Evolutionary conservation across 2,113 vertebrate genomes (phyloP), one percentile per base, ranked within the genome.

Genomic region (Donacobius atricapilla): DNA sequence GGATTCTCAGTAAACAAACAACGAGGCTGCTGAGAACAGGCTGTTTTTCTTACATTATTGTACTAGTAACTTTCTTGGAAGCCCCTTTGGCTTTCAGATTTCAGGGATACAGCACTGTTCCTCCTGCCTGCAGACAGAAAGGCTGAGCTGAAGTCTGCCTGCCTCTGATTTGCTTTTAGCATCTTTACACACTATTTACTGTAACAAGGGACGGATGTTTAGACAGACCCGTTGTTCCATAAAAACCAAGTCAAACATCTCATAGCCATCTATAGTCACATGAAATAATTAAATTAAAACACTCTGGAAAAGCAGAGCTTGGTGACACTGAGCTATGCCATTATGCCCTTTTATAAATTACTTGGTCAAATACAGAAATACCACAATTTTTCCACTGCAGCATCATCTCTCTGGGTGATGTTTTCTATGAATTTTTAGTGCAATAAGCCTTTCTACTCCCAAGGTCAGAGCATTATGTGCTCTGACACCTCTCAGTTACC

Each of bases 231-330:
- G 23, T 57, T 73, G 86, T 45, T 73, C 45, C 47, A 85, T 89
- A 39, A 93, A 85, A 42, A 37, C 45, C 33, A 71, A 68, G 50
- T 78, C 51, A 84, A 87, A 61, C n/a, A 53, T 70, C 57, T 60
- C 73, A 39, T 92, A 88, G 63, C 40, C 56, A 57, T 78, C 51
- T 47, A 60, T 50, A 75, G 45, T 39, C 68, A 86, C 4, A 11
- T 71, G 30, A n/a, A 93, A 64, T 82, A 94, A 89, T 88, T 50
- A 39, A 73, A 94, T 85, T 77, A 54, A 94, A 94, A 73, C 23
- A 51, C 31, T 85, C 70, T 76, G 70, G 37, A 77, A 89, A 87
- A 92, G 63, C 58, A 92, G 48, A 23, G 54, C 58, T 72, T 60
- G 50, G n/a, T 60, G 78, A 61, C 42, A 85, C 40, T 33, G 35